Base-by-base conservation (phyloP, 2,797 vertebrate species). In the Tenualosa ilisha region DNA sequence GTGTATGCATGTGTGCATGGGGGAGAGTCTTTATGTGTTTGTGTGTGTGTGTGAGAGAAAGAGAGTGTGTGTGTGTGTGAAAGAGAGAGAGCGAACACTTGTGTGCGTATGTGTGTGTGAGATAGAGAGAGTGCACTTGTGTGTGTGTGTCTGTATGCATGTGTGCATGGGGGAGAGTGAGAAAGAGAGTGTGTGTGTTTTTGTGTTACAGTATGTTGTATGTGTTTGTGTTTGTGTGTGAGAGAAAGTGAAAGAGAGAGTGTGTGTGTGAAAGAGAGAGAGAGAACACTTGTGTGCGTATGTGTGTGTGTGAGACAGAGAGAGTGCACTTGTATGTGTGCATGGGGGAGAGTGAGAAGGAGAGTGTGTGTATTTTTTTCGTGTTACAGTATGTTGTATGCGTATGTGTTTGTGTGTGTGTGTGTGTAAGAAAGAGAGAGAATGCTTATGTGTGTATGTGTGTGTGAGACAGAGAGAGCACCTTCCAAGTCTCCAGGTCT, bases 401-500 rank as follows among this genome's bases (percentile, higher is more conserved):
- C 17, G 15, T 54, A 17, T 17, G 13, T 54, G 15, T 22, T 17
- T 59, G 20, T 24, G n/a, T 63, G n/a, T 63, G 61, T 63, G 61
- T 63, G 61, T 24, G 61, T 11, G 61, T 11, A 13, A 15, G 53
- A 15, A 13, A 3, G 56, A 6, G 56, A 22, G 54, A 22, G 54
- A 22, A 17, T 22, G 56, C 22, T 20, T 22, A 15, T 56, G 54
- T 56, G 17, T 22, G 54, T 37, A 13, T 43, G 68, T 75, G 31
- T 17, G 37, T 75, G 68, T 75, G 65, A 12, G 31, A 0, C 6
- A 6, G 22, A 20, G 54, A n/a, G n/a, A n/a, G n/a, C n/a, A n/a
- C n/a, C n/a, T n/a, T 20, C 26, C 72, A 79, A 40, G 37, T 79
- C 37, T 79, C 72, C 72, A 79, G 72, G 46, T 79, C 37, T 79